Base-by-base conservation (phyloP, 2,113 vertebrate genomes). In the Leptodactylus fuscus region DNA sequence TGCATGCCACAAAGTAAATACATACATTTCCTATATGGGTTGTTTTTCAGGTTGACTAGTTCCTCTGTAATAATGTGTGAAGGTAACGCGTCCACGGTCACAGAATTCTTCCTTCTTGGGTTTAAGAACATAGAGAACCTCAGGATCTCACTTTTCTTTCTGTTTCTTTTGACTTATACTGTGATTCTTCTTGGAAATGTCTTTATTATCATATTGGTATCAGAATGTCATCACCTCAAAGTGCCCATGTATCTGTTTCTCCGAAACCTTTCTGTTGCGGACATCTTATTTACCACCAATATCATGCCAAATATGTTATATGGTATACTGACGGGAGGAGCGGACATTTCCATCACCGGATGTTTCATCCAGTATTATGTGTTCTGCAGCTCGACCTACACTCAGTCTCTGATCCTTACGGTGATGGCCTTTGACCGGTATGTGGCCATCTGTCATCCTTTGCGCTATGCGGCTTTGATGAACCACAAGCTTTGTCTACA, bases 361-460 rank as follows among this genome's bases (percentile, higher is more conserved):
- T 80, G 77, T 41, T 22, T 70, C 16, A 22, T 38, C 32, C 67
- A 70, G 67, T 70, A 38, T 38, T 70, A 70, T 22, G 20, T 70
- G 7, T 22, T 22, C 20, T 38, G 18, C 32, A 10, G 18, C 36
- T 70, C 67, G 2, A 38, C 18, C 5, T 60, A 38, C 34, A 41
- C n/a, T 41, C 85, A 88, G 36, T 88, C 73, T 49, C 83, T 85
- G 2, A 77, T 88, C 1, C 77, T 87, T 2, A 80, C 78, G 0
- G 29, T 65, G 41, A 44, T 44, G 41, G 41, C 41, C 41, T 44
- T 44, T 44, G 41, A 44, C 41, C 41, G 41, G 41, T 44, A 44
- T 44, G 41, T 44, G 41, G 41, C 41, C 41, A 44, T 44, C 41
- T 44, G 41, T 9, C 41, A 44, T 44, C 41, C 41, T 44, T 44